Evolutionary conservation across 1,140 invertebrate genomes (phyloP), one percentile per base, ranked within the genome.

Genomic region (Ridgeia piscesae): DNA sequence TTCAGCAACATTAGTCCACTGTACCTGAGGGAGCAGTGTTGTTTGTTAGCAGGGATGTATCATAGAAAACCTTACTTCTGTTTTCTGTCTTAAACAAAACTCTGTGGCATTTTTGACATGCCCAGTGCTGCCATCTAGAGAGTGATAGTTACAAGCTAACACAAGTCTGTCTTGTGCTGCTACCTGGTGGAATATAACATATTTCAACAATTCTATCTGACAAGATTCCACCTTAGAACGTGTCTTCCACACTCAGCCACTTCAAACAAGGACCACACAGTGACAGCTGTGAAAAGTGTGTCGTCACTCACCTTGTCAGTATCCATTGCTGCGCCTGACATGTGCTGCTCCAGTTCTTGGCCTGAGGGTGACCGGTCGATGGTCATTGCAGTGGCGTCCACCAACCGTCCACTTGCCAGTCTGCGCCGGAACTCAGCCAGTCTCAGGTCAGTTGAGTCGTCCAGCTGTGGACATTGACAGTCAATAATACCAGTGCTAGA

Each of bases 361-460:
- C 11, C 58, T 77, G 58, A 77, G 11, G 14, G 58, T 31, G 58
- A 77, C 58, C 58, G 58, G 58, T 77, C 58, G 27, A 21, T 77
- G 17, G 58, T 77, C 58, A 77, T 21, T 31, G 58, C 58, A 77
- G 11, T 77, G 58, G 58, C 58, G 58, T 77, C 58, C 58, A 77
- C 58, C 58, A 77, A 77, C 58, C 58, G 58, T 31, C 58, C 58
- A 77, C 58, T 77, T 77, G 91, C 33, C 42, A 91, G 91, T 35
- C 91, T 27, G 91, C 35, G 42, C 31, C 91, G 91, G 91, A 91
- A 91, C 42, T 91, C 91, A 35, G 91, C 35, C 34, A 91, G 91
- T 35, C 34, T 91, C 11, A 35, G 42, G 35, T 91, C 91, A 27
- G 58, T 35, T n/a, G 42, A 42, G n/a, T 42, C 33, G 21, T 91